Base-by-base conservation (phyloP, 2,888 invertebrate species). In the Saturnia pavonia region DNA sequence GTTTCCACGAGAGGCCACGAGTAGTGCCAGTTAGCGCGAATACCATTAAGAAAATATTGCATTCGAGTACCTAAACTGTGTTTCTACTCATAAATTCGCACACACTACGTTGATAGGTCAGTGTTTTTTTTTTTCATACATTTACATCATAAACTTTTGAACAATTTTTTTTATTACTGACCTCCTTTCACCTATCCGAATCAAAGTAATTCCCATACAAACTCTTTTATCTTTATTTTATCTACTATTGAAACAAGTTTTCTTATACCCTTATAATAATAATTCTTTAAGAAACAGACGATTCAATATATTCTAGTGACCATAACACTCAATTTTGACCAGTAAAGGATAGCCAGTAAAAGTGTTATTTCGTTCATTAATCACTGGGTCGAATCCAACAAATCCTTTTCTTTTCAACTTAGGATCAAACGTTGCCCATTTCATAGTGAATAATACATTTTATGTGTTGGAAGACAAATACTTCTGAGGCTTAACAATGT, bases 321-420 rank as follows among this genome's bases (percentile, higher is more conserved):
- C 81, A 80, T 88, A 82, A 84, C 85, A 88, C 88, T 81, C 84
- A 88, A 88, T 78, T 88, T 90, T 89, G 83, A 89, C 81, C 80
- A 85, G 73, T 68, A 68, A 74, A 78, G 76, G 79, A 78, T 79
- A 74, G 79, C 79, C 81, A 79, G 80, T 79, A 80, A 82, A 79
- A 80, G 80, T 81, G 72, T 73, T 74, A 72, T 75, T 71, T 81
- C 78, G 75, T 74, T 84, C 87, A 89, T 91, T 85, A 82, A 85
- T 90, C 86, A 84, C 77, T 74, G 75, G 75, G 75, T 74, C 74
- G 82, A 85, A 86, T 85, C 84, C 82, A 82, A 91, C 88, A 91
- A 91, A 91, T 91, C 91, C 89, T 88, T 80, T 85, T 87, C 84
- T 83, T 76, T 75, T 78, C 79, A 81, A 80, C 83, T 86, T 81